Conservation (phyloP, 2,797 vertebrate species). For the Pseudomugil tenellus region DNA sequence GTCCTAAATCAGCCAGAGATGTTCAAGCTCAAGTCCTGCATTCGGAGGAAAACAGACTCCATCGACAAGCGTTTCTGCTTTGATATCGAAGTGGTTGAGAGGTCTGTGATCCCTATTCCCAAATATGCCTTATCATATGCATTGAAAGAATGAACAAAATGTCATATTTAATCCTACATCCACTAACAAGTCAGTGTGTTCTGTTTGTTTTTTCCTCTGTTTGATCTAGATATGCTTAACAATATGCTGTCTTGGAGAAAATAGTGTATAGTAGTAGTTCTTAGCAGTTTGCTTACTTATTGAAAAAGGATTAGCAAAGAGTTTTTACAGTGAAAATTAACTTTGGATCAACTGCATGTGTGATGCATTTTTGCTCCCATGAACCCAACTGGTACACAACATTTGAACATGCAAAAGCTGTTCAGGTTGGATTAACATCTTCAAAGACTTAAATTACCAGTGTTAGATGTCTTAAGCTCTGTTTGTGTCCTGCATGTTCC, state of each 20-base stretch:
- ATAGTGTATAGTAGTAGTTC: neutral
- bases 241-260: neutral
- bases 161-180: neutral
- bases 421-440: slow-evolving; percentile 61
- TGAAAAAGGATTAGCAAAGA: neutral
- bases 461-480: slow-evolving; percentile 62
- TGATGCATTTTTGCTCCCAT: slow-evolving; percentile 32
- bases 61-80: slow-evolving; percentile 99
- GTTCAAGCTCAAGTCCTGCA: slow-evolving; percentile 97
- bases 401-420: slow-evolving; percentile 25
- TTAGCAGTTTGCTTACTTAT: neutral
- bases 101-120: slow-evolving; percentile 80
- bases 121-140: slow-evolving; percentile 9
- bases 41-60: slow-evolving; percentile 96
- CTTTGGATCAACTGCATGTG: slow-evolving; percentile 24
- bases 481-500: slow-evolving; percentile 70
- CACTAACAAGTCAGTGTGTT: neutral
- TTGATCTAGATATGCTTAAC: neutral
- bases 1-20: slow-evolving; percentile 91
- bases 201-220: neutral
- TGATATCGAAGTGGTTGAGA: slow-evolving; percentile 96
- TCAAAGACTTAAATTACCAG: slow-evolving; percentile 37
- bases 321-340: slow-evolving; percentile 14
- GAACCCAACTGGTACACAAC: slow-evolving; percentile 19
- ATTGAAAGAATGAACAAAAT: slow-evolving; percentile 39